Evolutionary conservation across 2,888 invertebrate genomes (phyloP), one percentile per base, ranked within the genome.

Genomic region (Lasioglossum marginatum): DNA sequence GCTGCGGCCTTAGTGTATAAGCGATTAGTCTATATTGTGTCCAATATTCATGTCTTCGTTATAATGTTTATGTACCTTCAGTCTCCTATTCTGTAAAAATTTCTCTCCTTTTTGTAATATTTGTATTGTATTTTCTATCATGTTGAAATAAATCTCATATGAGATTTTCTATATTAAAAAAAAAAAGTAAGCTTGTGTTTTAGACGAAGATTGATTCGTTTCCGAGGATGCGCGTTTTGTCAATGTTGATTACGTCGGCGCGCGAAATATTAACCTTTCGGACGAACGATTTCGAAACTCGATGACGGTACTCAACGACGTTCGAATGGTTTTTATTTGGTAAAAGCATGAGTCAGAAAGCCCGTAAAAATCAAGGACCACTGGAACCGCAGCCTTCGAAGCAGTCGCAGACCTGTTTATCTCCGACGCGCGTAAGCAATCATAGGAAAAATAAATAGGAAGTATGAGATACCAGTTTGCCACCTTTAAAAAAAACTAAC

Each of bases 191-290:
- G 14, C 19, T 19, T 2, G 48, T 52, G 52, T 8, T 52, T 23
- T 52, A 8, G 52, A 52, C 10, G 52, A 52, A 52, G 52, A 52
- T 52, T 23, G 52, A 52, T 52, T 52, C 8, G 52, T 52, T 52
- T n/a, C 23, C 23, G 23, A 10, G 23, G 52, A 52, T 52, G 52
- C 52, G 52, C 52, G 52, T n/a, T 52, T 10, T 10, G 10, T 52
- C 52, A 23, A 52, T 16, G 66, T 19, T 31, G 3, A 66, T 19
- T 66, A 34, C 31, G 31, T n/a, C 19, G 73, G 57, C 4, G 23
- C 48, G 60, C 23, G 27, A n/a, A 6, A 23, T 16, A n/a, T 37
- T 60, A 78, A 81, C 45, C 70, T 71, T 71, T 78, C 70, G n/a
- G 48, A 5, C 2, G 34, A 68, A 37, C 16, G 23, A 52, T 52